A percentile compares a stretch with the other conserved stretches of the same genome.
Evolutionary conservation across 2,113 vertebrate genomes (phyloP).

Genomic region (Percina caprodes): DNA sequence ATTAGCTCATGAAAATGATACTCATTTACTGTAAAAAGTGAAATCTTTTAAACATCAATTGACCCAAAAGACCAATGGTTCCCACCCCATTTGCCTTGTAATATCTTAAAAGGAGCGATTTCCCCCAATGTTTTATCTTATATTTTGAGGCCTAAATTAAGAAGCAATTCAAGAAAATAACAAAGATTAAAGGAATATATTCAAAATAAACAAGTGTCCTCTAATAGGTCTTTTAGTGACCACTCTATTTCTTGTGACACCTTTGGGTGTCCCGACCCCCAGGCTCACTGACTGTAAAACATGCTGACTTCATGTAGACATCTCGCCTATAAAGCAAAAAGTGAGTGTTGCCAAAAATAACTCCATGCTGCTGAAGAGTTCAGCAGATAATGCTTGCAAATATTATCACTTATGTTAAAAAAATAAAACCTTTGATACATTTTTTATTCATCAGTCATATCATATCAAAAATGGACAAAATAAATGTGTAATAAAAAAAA

Average conservation of each 20-base stretch:
- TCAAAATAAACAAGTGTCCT: not conserved
- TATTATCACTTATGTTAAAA: not conserved
- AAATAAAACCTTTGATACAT: not conserved
- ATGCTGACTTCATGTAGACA: slow-evolving; percentile 30
- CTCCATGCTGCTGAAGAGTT: not conserved
- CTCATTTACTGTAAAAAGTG: no score
- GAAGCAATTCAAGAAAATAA: not conserved
- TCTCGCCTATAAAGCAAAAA: not conserved
- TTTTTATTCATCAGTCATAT: not conserved
- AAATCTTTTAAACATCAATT: not conserved
- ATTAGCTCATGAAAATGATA: not conserved
- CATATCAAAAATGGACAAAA: not conserved
- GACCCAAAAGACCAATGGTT: not conserved
- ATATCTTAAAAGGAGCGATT: not conserved
- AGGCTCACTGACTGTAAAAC: slow-evolving; percentile 13
- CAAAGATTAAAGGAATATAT: not conserved
- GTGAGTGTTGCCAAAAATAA: slow-evolving; percentile 28
- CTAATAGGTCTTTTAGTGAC: not conserved
- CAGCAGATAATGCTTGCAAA: not conserved
- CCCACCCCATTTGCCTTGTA: not conserved
- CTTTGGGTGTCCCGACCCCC: not conserved
- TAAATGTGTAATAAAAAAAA: not conserved
- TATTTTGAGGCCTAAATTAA: not conserved
- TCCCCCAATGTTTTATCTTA: not conserved
- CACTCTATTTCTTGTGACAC: not conserved